Conservation (phyloP, 92 coral and sea anemone species). For the Zoanthus sociatus region DNA sequence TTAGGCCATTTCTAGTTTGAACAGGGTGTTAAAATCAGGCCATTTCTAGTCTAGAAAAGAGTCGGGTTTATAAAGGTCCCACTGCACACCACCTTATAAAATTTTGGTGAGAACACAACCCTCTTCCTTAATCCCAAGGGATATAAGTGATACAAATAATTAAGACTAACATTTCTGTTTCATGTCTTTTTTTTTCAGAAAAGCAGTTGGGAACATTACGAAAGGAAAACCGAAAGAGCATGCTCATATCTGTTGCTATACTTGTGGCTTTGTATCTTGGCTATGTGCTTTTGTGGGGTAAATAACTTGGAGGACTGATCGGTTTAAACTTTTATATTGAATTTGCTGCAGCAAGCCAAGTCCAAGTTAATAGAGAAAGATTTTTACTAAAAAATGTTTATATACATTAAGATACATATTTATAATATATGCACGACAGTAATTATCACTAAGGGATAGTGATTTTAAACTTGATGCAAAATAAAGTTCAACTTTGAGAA, state of each 20-base stretch:
- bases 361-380: neutral
- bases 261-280: conserved; percentile 38
- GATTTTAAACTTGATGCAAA: too few relatives aligned
- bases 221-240: conserved; percentile 57
- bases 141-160: neutral
- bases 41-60: too few relatives aligned
- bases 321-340: neutral
- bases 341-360: neutral
- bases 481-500: too few relatives aligned
- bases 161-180: neutral
- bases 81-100: too few relatives aligned
- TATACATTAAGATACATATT: too few relatives aligned
- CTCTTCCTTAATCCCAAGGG: too few relatives aligned
- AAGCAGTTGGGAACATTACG: conserved; percentile 38
- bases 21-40: too few relatives aligned
- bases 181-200: conserved; percentile 24
- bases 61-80: too few relatives aligned
- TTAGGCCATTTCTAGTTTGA: too few relatives aligned
- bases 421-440: too few relatives aligned
- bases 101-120: too few relatives aligned
- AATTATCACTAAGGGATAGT: too few relatives aligned
- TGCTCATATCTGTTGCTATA: conserved; percentile 51
- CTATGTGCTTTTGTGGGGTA: conserved; percentile 48
- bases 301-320: neutral
- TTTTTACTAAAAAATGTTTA: neutral